A percentile compares a stretch with the other conserved stretches of the same genome.
These are phyloP conservation scores for Masticophis lateralis DNA, from an alignment of 2,797 vertebrate species.

Conservation along the genomic window DNA sequence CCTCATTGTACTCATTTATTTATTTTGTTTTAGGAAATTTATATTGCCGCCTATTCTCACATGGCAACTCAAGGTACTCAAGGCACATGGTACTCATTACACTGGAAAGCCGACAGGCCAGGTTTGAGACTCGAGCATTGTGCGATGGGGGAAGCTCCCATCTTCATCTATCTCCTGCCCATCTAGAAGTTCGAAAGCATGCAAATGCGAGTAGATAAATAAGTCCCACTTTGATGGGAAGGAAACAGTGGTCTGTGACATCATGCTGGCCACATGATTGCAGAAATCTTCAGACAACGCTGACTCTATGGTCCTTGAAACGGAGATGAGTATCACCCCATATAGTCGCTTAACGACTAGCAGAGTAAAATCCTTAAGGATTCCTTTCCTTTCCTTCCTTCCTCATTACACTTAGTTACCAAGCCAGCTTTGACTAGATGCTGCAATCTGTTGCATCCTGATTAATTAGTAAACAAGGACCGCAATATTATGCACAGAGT, in stretches of 20 bases:
- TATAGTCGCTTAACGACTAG: not conserved
- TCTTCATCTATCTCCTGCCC: not conserved
- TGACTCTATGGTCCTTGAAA: not conserved
- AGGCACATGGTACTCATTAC: not conserved
- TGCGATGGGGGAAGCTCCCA: not conserved
- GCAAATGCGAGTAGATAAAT: not conserved
- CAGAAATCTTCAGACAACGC: not conserved
- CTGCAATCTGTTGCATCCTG: not conserved
- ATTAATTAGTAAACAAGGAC: not conserved
- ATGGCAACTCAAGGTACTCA: too few relatives aligned
- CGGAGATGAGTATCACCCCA: not conserved
- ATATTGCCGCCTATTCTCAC: too few relatives aligned
- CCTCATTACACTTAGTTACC: not conserved
- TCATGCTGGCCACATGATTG: not conserved
- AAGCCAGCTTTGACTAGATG: not conserved
- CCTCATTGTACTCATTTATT: not conserved
- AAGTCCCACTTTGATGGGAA: not conserved
- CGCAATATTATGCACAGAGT: not conserved
- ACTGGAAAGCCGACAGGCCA: not conserved
- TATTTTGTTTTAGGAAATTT: too few relatives aligned
- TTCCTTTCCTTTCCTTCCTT: not conserved
- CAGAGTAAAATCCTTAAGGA: not conserved
- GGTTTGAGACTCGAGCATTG: not conserved
- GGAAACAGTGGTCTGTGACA: not conserved
- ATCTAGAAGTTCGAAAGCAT: not conserved